phyloP scores from a whole-genome alignment of 2,888 invertebrate genomes.

The Trachelus iudaicus region DNA sequence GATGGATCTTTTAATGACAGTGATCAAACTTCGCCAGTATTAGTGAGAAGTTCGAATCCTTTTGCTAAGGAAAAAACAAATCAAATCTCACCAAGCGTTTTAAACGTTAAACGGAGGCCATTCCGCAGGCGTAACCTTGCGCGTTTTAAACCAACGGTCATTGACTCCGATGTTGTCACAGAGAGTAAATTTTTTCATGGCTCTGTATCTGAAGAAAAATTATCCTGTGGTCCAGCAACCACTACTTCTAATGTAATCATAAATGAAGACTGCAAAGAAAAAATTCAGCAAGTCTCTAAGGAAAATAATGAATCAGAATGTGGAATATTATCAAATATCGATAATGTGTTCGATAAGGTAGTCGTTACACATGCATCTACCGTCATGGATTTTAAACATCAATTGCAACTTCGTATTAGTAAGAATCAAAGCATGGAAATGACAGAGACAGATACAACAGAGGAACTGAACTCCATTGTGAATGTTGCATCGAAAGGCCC shows the following conservation, averaged over 20 bases:
- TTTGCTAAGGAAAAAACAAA: conserved; percentile 37
- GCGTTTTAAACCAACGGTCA: conserved; percentile 50
- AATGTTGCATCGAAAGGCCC: conserved; percentile 47
- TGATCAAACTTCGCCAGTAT: conserved; percentile 35
- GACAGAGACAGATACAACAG: background rate
- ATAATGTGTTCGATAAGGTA: background rate
- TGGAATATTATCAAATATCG: background rate
- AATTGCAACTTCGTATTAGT: background rate
- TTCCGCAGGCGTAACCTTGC: conserved; percentile 33
- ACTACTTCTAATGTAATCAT: background rate
- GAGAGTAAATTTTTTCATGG: conserved; percentile 56
- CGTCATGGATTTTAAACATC: background rate
- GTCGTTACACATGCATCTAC: background rate
- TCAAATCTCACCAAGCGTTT: conserved; percentile 53
- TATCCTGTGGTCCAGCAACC: background rate
- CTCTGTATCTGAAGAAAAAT: background rate
- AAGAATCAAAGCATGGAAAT: background rate
- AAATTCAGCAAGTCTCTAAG: background rate
- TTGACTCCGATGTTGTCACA: conserved; percentile 43
- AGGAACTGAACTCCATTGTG: conserved; percentile 19
- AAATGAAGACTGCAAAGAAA: background rate
- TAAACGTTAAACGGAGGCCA: conserved; percentile 44
- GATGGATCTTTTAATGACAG: conserved; percentile 10
- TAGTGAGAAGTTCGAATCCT: conserved; percentile 38
- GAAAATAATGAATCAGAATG: background rate